These are phyloP conservation scores for Lanius collurio DNA, from an alignment of 2,113 vertebrate species.

Conservation along the genomic window DNA sequence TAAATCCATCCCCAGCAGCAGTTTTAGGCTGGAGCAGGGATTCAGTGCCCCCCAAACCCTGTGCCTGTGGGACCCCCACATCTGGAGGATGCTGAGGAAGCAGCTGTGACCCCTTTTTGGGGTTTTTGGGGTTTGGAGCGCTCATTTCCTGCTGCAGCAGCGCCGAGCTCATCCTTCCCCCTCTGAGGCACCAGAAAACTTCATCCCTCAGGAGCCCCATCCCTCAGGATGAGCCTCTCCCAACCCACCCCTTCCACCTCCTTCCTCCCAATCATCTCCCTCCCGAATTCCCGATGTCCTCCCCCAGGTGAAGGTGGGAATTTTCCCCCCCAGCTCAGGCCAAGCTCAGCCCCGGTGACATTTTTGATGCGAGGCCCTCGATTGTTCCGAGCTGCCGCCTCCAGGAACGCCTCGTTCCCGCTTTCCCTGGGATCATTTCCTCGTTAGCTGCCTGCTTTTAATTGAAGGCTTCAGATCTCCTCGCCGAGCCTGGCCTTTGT, in stretches of 20 bases:
- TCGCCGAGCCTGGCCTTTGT: slow-evolving; percentile 65
- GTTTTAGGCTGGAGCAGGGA: neutral
- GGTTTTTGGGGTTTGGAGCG: neutral
- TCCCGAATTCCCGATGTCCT: slow-evolving; percentile 2
- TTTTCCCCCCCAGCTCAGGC: neutral
- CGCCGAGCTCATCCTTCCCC: neutral
- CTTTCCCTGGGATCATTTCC: slow-evolving; percentile 65
- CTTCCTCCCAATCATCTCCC: neutral
- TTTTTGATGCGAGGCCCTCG: slow-evolving; percentile 41
- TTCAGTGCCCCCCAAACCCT: no score
- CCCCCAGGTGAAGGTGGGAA: neutral
- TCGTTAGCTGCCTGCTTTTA: slow-evolving; percentile 77
- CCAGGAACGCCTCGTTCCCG: slow-evolving; percentile 75
- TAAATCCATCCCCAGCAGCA: neutral
- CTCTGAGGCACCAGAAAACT: neutral
- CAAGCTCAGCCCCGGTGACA: neutral
- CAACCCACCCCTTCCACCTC: neutral
- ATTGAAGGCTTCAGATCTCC: slow-evolving; percentile 78
- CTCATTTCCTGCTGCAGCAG: neutral
- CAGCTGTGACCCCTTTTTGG: fast-evolving
- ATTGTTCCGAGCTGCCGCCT: slow-evolving; percentile 63
- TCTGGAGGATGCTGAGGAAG: neutral
- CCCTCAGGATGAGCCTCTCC: no score
- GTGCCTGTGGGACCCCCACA: fast-evolving
- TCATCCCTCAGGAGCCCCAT: no score